These are phyloP conservation scores for Peromyscus californicus DNA, from an alignment of 2,113 vertebrate genomes.

Conservation along the genomic window DNA sequence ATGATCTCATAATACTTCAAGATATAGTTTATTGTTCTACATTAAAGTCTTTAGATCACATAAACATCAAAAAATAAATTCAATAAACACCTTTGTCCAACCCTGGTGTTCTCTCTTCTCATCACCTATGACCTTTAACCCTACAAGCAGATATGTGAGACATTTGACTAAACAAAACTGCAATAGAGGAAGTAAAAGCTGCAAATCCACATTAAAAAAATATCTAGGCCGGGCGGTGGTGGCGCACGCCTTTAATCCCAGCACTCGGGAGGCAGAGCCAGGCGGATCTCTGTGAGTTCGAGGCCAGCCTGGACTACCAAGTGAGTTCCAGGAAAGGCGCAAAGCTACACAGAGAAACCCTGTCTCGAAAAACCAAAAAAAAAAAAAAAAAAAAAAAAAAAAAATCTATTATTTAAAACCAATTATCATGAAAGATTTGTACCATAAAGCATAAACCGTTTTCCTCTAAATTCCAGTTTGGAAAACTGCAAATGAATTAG, in stretches of 20 bases:
- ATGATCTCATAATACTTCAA: neutral
- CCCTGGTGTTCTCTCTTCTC: neutral
- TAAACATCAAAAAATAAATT: neutral
- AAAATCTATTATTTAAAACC: slow-evolving; percentile 34
- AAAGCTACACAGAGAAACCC: too few relatives aligned
- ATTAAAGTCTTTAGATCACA: neutral
- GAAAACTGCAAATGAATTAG: slow-evolving; percentile 26
- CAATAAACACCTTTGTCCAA: neutral
- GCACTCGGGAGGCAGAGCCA: too few relatives aligned
- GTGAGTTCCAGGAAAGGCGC: too few relatives aligned
- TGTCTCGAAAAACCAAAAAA: too few relatives aligned
- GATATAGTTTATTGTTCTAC: slow-evolving; percentile 23
- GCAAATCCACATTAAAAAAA: neutral
- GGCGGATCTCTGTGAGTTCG: too few relatives aligned
- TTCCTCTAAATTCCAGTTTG: neutral
- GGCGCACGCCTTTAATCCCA: too few relatives aligned
- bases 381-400: slow-evolving; percentile 31
- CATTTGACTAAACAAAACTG: neutral
- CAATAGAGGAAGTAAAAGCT: neutral
- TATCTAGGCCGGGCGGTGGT: too few relatives aligned
- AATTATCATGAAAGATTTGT: slow-evolving; percentile 45
- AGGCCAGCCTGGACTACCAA: too few relatives aligned
- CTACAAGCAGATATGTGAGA: neutral
- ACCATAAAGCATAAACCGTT: slow-evolving; percentile 23
- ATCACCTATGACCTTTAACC: neutral